Conservation (phyloP, 2,113 vertebrate genomes). For the Gorsachius goisagi region DNA sequence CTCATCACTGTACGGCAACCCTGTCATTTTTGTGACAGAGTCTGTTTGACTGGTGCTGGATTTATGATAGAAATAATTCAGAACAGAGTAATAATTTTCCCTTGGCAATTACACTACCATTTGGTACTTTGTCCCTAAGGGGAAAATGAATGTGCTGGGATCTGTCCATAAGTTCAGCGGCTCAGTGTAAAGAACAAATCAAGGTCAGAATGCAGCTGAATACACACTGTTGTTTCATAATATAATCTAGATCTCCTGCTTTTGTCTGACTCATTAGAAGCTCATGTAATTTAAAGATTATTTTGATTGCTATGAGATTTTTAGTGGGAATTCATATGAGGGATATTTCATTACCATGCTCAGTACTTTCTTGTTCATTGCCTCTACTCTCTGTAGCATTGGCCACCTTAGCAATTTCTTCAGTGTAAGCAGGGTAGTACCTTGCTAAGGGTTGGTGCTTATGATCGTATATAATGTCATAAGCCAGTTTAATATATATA, state of each 20-base stretch:
- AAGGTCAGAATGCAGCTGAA: slow-evolving; percentile 73
- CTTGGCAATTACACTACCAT: slow-evolving; percentile 80
- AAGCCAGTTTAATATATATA: background rate
- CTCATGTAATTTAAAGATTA: slow-evolving; percentile 24
- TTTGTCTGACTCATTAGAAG: slow-evolving; percentile 45
- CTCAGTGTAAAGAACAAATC: slow-evolving; percentile 69
- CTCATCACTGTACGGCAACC: slow-evolving; percentile 55
- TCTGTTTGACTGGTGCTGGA: slow-evolving; percentile 71
- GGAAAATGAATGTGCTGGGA: slow-evolving; percentile 74
- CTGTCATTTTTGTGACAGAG: slow-evolving; percentile 70
- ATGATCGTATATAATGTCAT: background rate
- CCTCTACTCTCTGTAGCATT: background rate
- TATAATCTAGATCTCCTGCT: background rate
- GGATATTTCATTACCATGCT: background rate
- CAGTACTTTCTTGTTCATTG: background rate
- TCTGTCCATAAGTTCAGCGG: slow-evolving; percentile 72
- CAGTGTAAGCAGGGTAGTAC: background rate
- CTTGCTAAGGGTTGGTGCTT: background rate
- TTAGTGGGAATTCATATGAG: background rate
- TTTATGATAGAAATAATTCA: slow-evolving; percentile 82
- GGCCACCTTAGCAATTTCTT: background rate
- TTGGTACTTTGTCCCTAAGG: slow-evolving; percentile 81
- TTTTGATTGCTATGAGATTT: background rate
- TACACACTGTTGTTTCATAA: slow-evolving; percentile 7
- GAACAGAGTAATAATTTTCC: slow-evolving; percentile 79